Conservation (phyloP, 2,113 vertebrate species). For the Stictonetta naevosa region DNA sequence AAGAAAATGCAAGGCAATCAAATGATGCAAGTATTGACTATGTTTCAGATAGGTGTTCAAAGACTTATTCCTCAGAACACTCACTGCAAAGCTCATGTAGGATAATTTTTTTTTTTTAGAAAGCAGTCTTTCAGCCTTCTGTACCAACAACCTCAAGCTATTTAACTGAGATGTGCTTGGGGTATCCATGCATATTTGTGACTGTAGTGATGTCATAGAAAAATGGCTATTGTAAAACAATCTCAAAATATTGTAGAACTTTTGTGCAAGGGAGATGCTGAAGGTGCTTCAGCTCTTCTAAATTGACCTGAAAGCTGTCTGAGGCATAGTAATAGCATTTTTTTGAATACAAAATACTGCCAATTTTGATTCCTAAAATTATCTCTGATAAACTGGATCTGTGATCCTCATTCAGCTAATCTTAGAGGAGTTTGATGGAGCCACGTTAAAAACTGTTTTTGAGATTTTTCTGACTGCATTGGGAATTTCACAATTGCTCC, state of each 20-base stretch:
- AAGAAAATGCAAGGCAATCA: background rate
- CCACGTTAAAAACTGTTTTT: background rate
- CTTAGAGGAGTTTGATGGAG: background rate
- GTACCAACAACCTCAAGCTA: background rate
- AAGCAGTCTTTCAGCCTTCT: background rate
- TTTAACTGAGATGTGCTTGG: background rate
- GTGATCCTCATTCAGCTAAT: background rate
- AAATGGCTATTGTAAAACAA: background rate
- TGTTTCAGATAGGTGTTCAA: slow-evolving; percentile 7
- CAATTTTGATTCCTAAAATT: background rate
- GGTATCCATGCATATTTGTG: background rate
- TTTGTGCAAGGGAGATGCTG: background rate
- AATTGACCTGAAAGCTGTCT: background rate
- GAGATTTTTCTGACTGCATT: background rate
- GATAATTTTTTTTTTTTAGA: background rate
- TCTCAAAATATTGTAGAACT: background rate
- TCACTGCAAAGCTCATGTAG: rapidly evolving
- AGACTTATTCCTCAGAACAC: background rate
- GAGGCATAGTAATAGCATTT: background rate
- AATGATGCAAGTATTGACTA: background rate
- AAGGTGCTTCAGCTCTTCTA: background rate
- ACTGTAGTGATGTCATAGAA: background rate
- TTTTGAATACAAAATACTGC: background rate
- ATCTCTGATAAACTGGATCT: background rate
- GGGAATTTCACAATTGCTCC: background rate